phyloP scores from a whole-genome alignment of 2,113 vertebrate species.

The Ceyx margarethae region DNA sequence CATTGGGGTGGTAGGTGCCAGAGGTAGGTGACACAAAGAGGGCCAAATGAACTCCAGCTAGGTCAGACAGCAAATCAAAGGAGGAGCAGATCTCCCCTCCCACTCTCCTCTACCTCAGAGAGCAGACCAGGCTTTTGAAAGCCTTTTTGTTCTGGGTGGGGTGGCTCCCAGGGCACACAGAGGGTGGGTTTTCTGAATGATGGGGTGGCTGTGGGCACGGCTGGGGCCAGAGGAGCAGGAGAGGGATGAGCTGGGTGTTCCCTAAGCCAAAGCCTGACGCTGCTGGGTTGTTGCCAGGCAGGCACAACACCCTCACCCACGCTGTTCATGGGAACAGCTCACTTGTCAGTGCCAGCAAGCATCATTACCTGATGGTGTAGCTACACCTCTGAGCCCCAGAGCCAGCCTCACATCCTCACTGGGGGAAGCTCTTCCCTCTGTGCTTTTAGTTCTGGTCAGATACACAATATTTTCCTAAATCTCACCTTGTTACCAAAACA shows the following conservation, averaged over 20 bases:
- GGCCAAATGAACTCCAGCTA: background rate
- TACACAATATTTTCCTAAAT: background rate
- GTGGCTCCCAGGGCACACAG: background rate
- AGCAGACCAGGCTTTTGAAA: background rate
- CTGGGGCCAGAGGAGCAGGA: background rate
- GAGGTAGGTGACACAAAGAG: background rate
- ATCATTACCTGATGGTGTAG: rapidly evolving
- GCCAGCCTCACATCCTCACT: rapidly evolving
- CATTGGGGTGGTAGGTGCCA: background rate
- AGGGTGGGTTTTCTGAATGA: background rate
- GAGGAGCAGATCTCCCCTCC: background rate
- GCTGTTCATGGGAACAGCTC: rapidly evolving
- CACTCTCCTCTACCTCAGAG: rapidly evolving
- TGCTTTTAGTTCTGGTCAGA: background rate
- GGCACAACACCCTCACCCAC: rapidly evolving
- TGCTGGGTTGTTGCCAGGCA: background rate
- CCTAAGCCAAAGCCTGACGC: background rate
- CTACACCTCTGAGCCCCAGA: background rate
- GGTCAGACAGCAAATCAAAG: background rate
- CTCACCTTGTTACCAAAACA: background rate
- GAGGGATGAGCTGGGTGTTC: background rate
- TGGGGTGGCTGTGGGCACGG: too few relatives aligned
- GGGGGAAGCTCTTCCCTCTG: background rate
- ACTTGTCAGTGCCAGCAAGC: background rate
- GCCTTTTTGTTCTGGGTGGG: background rate